Base-by-base conservation (phyloP, 2,888 invertebrate genomes). In the Fragum fragum region DNA sequence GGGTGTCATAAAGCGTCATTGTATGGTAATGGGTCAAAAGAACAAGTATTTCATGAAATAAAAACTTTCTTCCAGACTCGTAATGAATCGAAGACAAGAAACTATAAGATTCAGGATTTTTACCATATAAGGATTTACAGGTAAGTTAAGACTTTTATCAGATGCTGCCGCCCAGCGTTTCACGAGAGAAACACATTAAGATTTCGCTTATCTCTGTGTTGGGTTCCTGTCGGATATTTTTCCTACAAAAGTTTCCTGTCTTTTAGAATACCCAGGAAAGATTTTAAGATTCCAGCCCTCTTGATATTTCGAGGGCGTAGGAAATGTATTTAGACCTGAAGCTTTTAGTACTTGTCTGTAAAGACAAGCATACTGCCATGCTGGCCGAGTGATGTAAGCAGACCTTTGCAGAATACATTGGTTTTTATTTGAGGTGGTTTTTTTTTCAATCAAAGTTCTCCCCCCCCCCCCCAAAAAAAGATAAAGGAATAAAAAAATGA, bases 151-250 rank as follows among this genome's bases (percentile, higher is more conserved):
- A 21, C 57, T 23, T n/a, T 57, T 57, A 61, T 61, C 61, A 61
- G 61, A 61, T 61, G 18, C 14, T 5, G 23, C 9, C 18, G 11
- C 57, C 57, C 26, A 11, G 57, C 21, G 47, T 23, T 57, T 57
- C 61, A 61, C 61, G 61, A 61, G 23, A 61, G 61, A 61, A 61
- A 61, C 26, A 32, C 61, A 61, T 61, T 61, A 61, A 32, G 29
- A 7, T 32, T 11, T 18, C 32, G 29, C 23, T 32, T 61, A 61
- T 61, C 61, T 61, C n/a, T 61, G 7, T 32, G 5, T 3, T 18
- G 11, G 23, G 28, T 61, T 61, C 61, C 61, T 61, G 61, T 28
- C 16, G 61, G 57, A 57, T 57, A 26, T 57, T 57, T 57, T 57
- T 57, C 21, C 57, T 14, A 57, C 57, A 57, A 57, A 57, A 26